These are phyloP conservation scores for Sitobion miscanthi DNA, from an alignment of 1,140 invertebrate genomes.

Conservation along the genomic window DNA sequence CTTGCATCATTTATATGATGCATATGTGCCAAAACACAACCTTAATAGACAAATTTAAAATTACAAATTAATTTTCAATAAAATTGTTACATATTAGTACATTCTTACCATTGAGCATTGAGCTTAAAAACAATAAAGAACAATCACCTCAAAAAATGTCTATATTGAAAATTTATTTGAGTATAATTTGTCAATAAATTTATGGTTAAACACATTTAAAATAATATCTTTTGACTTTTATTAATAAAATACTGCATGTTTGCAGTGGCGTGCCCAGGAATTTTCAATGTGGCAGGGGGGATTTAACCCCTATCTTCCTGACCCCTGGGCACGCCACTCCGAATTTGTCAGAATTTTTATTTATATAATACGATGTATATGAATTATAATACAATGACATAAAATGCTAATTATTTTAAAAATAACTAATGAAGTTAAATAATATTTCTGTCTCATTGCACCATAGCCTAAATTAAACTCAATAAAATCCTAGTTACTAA, in stretches of 20 bases:
- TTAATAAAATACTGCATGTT: background rate
- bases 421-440: background rate
- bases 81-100: background rate
- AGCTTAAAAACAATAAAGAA: constrained; percentile 55
- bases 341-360: too few relatives aligned
- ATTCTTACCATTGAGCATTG: too few relatives aligned
- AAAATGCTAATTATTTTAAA: background rate
- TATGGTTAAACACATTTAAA: too few relatives aligned
- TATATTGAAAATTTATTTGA: constrained; percentile 59
- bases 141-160: too few relatives aligned
- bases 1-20: constrained; percentile 95
- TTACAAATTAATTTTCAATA: background rate
- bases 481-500: background rate
- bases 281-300: constrained; percentile 68
- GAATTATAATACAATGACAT: background rate
- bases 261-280: constrained; percentile 76
- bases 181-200: too few relatives aligned
- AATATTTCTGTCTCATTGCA: background rate
- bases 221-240: too few relatives aligned
- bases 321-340: too few relatives aligned
- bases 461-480: background rate
- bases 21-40: constrained; percentile 88
- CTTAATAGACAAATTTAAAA: constrained; percentile 58
- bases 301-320: too few relatives aligned
- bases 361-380: too few relatives aligned